phyloP scores from a whole-genome alignment of 2,888 invertebrate genomes.

The Tenthredo livida region DNA sequence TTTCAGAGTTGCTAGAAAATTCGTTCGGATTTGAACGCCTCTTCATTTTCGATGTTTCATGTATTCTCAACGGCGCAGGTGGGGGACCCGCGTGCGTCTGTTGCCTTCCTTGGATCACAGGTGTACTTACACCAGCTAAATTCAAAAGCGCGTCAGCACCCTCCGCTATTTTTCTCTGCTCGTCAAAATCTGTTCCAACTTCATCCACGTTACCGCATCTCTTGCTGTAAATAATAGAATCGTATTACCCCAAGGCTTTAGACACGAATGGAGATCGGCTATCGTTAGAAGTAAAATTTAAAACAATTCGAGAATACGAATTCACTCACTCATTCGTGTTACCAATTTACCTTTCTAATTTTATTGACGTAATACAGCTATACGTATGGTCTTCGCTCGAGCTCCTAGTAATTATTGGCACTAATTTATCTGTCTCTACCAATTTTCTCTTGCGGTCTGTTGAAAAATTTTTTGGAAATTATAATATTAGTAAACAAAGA shows the following conservation, averaged over 20 bases:
- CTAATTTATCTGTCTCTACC: constrained; percentile 72
- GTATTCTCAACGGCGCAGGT: constrained; percentile 24
- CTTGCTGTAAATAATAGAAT: constrained; percentile 62
- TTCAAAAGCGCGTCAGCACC: constrained; percentile 90
- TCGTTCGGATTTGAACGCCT: constrained; percentile 69
- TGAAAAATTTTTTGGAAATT: constrained; percentile 34
- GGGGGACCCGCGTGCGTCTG: constrained; percentile 51
- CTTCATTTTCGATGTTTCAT: constrained; percentile 56
- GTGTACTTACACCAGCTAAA: constrained; percentile 83
- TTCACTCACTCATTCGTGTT: background rate
- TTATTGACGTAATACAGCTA: constrained; percentile 80
- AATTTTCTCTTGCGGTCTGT: constrained; percentile 74
- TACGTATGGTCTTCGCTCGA: constrained; percentile 97
- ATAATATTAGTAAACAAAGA: background rate
- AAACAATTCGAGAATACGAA: background rate
- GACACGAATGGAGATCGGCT: background rate
- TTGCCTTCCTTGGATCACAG: constrained; percentile 65
- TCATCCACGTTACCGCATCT: constrained; percentile 63
- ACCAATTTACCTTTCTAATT: constrained; percentile 71
- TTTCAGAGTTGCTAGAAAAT: constrained; percentile 68
- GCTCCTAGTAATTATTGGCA: constrained; percentile 89
- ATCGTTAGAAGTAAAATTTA: background rate
- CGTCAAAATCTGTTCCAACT: constrained; percentile 81
- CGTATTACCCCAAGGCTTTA: background rate
- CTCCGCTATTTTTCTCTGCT: constrained; percentile 86